Evolutionary conservation across 2,797 vertebrate species (phyloP).

Genomic region (Peromyscus nudipes): DNA sequence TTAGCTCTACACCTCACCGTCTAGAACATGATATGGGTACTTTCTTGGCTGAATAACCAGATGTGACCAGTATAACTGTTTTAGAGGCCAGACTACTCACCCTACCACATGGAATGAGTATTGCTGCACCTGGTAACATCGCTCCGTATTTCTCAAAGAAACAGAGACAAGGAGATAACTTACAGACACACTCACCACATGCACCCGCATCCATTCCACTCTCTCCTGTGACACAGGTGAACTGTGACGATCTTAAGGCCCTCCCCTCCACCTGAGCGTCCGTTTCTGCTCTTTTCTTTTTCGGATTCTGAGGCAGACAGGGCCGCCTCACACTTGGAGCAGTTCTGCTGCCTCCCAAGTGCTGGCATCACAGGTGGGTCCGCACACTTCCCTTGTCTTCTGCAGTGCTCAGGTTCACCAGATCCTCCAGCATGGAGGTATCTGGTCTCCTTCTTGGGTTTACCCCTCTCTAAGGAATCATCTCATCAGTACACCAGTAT

Average conservation of each 20-base stretch:
- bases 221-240: neutral
- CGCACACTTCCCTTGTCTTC: neutral
- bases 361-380: neutral
- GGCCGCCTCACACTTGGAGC: neutral
- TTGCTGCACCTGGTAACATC: neutral
- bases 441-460: neutral
- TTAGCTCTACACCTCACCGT: neutral
- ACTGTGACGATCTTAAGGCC: neutral
- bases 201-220: neutral
- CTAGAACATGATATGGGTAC: neutral
- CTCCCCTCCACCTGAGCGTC: too few relatives aligned
- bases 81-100: neutral
- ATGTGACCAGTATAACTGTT: neutral
- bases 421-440: neutral
- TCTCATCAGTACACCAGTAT: neutral
- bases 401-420: neutral
- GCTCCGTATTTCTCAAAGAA: conserved; percentile 26
- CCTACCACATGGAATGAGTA: neutral
- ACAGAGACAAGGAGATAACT: neutral
- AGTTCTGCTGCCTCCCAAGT: neutral
- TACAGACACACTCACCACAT: neutral
- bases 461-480: neutral
- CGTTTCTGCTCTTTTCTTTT: neutral
- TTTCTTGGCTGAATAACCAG: neutral
- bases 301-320: neutral